Conservation (phyloP, 2,113 vertebrate species). For the Ia io region DNA sequence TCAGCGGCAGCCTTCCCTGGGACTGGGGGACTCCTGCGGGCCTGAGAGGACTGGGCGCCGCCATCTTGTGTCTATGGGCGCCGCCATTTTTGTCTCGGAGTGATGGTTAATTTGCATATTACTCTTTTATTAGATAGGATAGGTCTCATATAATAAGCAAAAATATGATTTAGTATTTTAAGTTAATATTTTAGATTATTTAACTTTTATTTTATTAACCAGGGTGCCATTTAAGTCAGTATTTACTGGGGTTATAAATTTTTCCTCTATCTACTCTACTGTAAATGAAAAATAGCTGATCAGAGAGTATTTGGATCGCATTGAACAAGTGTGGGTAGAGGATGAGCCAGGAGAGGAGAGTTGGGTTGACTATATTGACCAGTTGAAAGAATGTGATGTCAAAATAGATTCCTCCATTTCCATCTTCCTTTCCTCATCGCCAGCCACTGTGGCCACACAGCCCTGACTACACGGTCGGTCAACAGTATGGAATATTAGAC, state of each 20-base stretch:
- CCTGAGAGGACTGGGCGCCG: too few relatives aligned
- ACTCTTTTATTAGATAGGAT: too few relatives aligned
- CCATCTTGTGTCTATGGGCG: too few relatives aligned
- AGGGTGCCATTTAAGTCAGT: background rate
- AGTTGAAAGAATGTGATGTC: background rate
- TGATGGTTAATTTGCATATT: too few relatives aligned
- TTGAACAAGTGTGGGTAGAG: background rate
- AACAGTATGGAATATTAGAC: background rate
- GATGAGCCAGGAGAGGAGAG: background rate
- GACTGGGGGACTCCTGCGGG: too few relatives aligned
- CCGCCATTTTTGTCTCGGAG: too few relatives aligned
- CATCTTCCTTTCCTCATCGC: background rate
- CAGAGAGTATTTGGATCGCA: background rate
- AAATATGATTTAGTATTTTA: constrained; percentile 9
- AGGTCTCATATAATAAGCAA: background rate
- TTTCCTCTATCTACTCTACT: background rate
- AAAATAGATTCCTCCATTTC: background rate
- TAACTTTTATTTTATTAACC: background rate
- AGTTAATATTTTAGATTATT: background rate
- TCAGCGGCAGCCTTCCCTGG: too few relatives aligned
- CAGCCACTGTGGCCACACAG: background rate
- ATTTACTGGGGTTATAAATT: background rate
- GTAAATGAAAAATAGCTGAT: background rate
- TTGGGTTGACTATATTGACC: background rate
- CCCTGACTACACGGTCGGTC: background rate